These are phyloP conservation scores for Bradypodion pumilum DNA, from an alignment of 2,797 vertebrate species.

Conservation along the genomic window DNA sequence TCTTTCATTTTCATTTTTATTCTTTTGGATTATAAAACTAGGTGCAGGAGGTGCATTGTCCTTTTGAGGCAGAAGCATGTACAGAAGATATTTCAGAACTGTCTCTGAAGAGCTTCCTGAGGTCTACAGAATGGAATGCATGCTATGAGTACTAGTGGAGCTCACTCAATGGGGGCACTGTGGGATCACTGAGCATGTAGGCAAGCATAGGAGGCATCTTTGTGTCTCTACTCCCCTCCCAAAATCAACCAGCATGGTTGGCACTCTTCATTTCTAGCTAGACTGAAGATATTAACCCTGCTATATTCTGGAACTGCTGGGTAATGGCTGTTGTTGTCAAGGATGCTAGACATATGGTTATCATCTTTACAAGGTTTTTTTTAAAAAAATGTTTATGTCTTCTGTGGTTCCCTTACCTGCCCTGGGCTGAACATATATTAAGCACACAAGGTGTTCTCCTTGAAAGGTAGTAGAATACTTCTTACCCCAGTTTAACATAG, in stretches of 20 bases:
- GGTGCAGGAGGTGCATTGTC: no score
- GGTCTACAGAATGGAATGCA: background rate
- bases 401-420: background rate
- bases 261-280: background rate
- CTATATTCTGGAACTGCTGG: background rate
- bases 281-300: background rate
- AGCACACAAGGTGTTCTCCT: background rate
- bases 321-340: background rate
- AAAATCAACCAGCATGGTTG: background rate
- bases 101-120: background rate
- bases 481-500: no score
- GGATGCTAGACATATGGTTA: background rate
- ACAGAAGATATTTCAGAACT: no score
- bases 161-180: background rate
- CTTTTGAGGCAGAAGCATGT: no score
- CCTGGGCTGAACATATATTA: background rate
- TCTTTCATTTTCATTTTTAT: no score
- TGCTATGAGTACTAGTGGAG: background rate
- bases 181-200: background rate
- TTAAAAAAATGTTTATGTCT: background rate
- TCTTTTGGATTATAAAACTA: no score
- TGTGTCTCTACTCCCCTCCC: background rate
- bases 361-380: background rate
- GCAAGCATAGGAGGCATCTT: no score
- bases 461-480: no score